Evolutionary conservation across 2,797 vertebrate genomes (phyloP).

Genomic region (Anguilla marmorata): DNA sequence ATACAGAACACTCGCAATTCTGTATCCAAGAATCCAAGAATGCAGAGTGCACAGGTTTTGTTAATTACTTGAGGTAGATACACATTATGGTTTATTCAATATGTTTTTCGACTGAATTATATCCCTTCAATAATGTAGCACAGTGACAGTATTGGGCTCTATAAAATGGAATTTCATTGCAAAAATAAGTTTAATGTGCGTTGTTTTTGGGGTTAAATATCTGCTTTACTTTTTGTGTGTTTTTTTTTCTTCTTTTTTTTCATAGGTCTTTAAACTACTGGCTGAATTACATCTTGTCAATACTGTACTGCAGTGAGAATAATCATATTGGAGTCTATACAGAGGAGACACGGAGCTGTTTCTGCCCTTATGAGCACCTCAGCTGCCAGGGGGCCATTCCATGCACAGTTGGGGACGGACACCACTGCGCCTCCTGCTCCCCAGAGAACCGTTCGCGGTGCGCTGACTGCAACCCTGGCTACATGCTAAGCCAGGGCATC

Average conservation of each 20-base stretch:
- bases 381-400: conserved; percentile 81
- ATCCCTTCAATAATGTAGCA: neutral
- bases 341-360: conserved; percentile 83
- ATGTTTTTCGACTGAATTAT: neutral
- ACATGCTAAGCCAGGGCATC: conserved; percentile 84
- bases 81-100: neutral
- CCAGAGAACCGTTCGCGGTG: conserved; percentile 89
- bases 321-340: conserved; percentile 87
- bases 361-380: conserved; percentile 82
- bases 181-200: neutral
- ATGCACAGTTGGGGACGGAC: conserved; percentile 80
- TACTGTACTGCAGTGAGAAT: conserved; percentile 92
- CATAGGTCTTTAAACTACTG: conserved; percentile 83
- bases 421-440: conserved; percentile 82
- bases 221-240: conserved; percentile 12
- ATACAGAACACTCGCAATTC: neutral
- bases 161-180: neutral
- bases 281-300: conserved; percentile 85
- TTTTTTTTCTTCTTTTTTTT: neutral
- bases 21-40: neutral
- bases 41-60: neutral
- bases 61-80: conserved; percentile 4
- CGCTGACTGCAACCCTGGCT: conserved; percentile 84
- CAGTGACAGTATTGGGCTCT: neutral
- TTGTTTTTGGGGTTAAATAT: neutral